phyloP scores from a whole-genome alignment of 1,140 invertebrate genomes.

The Drosophila equinoxialis region DNA sequence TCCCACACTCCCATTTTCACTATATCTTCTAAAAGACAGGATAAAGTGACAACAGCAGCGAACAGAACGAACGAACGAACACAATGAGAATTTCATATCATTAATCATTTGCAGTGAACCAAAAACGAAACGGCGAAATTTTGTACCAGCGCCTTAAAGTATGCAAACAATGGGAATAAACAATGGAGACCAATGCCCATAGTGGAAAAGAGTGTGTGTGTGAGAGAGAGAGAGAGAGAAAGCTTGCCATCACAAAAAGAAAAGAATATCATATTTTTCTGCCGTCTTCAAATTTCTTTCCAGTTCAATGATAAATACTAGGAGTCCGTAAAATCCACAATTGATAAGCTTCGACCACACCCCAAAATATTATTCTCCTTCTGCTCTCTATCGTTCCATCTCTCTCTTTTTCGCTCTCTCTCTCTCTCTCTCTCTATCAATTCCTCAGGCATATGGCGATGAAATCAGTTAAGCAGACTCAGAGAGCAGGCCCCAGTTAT shows the following conservation, averaged over 20 bases:
- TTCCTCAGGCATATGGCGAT: conserved; percentile 40
- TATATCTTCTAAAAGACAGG: not conserved
- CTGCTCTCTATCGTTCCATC: not conserved
- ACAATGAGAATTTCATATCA: conserved; percentile 48
- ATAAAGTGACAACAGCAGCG: not conserved
- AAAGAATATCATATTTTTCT: conserved; percentile 10
- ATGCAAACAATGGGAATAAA: conserved; percentile 46
- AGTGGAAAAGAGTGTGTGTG: not conserved
- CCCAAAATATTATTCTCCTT: conserved; percentile 29
- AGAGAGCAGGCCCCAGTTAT: conserved; percentile 42
- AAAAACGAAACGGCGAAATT: conserved; percentile 23
- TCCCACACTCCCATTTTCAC: too few species aligned
- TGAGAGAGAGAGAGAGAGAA: not conserved
- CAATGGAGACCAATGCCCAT: not conserved
- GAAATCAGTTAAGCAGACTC: conserved; percentile 52
- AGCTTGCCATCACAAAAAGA: not conserved
- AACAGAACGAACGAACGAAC: not conserved
- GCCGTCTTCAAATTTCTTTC: conserved; percentile 36
- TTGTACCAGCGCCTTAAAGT: conserved; percentile 29
- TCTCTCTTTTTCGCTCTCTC: not conserved
- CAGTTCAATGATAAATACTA: conserved; percentile 44
- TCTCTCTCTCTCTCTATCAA: not conserved
- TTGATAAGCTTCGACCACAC: conserved; percentile 4
- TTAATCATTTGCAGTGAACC: conserved; percentile 64
- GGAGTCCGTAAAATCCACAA: conserved; percentile 10